Percentiles rank a stretch among this genome's conserved stretches.
phyloP scores from a whole-genome alignment of 2,113 vertebrate genomes.

The Halichoerus grypus region DNA sequence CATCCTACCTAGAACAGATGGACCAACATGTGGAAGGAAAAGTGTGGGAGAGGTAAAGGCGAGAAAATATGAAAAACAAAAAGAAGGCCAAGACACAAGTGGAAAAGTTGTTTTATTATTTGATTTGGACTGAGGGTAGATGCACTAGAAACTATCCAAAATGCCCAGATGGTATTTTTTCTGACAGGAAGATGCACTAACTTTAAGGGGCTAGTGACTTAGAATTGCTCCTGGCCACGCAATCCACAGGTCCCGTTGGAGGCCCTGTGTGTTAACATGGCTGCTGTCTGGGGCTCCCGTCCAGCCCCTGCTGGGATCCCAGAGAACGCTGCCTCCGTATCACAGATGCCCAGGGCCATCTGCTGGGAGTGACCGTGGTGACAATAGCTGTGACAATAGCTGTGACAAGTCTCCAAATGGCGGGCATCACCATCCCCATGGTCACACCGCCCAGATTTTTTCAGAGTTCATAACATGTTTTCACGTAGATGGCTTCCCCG shows the following conservation, averaged over 20 bases:
- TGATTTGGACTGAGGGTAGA: background rate
- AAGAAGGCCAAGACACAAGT: background rate
- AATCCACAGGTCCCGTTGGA: fast-evolving
- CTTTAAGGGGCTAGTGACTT: background rate
- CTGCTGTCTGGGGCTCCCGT: fast-evolving
- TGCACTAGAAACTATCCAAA: background rate
- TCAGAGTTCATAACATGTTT: background rate
- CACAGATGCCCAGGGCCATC: no score
- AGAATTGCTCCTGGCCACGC: fast-evolving
- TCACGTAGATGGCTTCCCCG: background rate
- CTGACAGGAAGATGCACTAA: background rate
- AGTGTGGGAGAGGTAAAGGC: background rate
- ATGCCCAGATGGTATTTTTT: background rate
- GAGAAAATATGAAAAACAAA: background rate
- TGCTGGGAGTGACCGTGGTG: fast-evolving
- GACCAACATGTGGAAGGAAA: background rate
- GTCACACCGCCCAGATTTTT: background rate
- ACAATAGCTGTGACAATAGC: fast-evolving
- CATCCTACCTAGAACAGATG: background rate
- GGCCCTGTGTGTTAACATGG: background rate
- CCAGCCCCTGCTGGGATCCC: background rate
- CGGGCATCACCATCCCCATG: background rate
- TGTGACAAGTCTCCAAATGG: background rate
- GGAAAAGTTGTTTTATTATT: background rate
- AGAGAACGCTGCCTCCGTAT: background rate